Percentiles rank a stretch among this genome's conserved stretches.
Conservation (phyloP, 1,140 invertebrate genomes). For the Polyergus mexicanus region DNA sequence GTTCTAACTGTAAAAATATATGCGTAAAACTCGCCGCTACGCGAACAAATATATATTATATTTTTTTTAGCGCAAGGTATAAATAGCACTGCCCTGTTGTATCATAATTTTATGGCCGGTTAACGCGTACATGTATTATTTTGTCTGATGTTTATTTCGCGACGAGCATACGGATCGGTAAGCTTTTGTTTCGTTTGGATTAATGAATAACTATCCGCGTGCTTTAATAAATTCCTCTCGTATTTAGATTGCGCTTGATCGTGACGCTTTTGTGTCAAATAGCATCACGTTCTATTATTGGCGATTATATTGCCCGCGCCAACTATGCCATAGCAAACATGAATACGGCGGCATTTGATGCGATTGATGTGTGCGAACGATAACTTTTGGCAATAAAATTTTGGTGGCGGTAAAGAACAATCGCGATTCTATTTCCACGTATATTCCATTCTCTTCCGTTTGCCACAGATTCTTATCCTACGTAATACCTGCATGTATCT, state of each 20-base stretch:
- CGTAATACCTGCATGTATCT: slow-evolving; percentile 36
- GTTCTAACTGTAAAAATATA: slow-evolving; percentile 60
- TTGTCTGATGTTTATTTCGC: slow-evolving; percentile 13
- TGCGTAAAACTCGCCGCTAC: neutral
- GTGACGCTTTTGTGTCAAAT: slow-evolving; percentile 20
- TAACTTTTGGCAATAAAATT: slow-evolving; percentile 70
- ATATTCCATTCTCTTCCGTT: slow-evolving; percentile 67
- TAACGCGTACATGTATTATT: slow-evolving; percentile 12
- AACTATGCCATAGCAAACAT: slow-evolving; percentile 44
- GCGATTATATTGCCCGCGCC: slow-evolving; percentile 58
- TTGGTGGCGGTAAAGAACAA: slow-evolving; percentile 61
- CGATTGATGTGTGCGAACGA: slow-evolving; percentile 62
- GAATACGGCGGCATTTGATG: slow-evolving; percentile 53
- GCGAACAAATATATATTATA: slow-evolving; percentile 38
- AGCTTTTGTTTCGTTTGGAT: slow-evolving; percentile 13
- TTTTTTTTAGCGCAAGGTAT: slow-evolving; percentile 16
- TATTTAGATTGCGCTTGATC: slow-evolving; percentile 62
- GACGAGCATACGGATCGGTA: neutral
- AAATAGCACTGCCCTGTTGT: slow-evolving; percentile 25
- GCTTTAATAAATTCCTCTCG: slow-evolving; percentile 22
- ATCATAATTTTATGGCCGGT: slow-evolving; percentile 38
- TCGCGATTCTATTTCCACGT: slow-evolving; percentile 36
- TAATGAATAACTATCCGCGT: neutral
- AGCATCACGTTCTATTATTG: slow-evolving; percentile 63
- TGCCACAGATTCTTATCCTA: slow-evolving; percentile 52